Conservation (phyloP, 2,797 vertebrate species). For the Sus cebifrons region DNA sequence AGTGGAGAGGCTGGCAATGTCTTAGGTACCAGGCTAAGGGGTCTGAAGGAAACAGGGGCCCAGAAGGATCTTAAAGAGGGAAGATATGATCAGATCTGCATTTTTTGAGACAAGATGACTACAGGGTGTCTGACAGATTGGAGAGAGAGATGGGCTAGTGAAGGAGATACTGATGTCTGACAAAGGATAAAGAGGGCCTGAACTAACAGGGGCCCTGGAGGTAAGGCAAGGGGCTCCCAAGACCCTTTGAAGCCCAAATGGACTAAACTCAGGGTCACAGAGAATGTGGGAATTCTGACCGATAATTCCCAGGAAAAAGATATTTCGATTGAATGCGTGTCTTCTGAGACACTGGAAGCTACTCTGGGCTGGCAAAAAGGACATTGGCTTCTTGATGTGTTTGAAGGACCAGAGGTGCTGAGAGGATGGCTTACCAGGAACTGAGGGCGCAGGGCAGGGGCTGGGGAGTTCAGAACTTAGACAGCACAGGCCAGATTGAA, state of each 20-base stretch:
- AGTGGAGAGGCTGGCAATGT: not conserved
- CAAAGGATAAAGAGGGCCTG: not conserved
- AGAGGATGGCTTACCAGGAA: not conserved
- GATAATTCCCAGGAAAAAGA: not conserved
- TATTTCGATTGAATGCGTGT: not conserved
- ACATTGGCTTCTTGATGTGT: not conserved
- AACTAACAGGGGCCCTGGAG: no score
- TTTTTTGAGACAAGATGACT: not conserved
- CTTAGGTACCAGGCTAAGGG: not conserved
- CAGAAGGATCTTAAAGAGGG: not conserved
- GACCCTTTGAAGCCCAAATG: not conserved
- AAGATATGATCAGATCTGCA: not conserved
- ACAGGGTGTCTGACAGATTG: not conserved
- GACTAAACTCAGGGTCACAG: not conserved
- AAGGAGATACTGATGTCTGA: not conserved
- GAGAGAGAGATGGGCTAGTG: fast-evolving
- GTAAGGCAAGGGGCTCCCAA: not conserved
- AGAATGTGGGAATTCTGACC: not conserved
- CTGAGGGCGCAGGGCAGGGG: not conserved
- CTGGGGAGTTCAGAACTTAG: not conserved
- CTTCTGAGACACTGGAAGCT: not conserved
- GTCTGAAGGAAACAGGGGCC: not conserved
- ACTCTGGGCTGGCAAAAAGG: not conserved
- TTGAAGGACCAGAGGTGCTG: not conserved
- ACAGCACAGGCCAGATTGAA: not conserved